Percentiles rank a stretch among this genome's conserved stretches.
phyloP scores from a whole-genome alignment of 2,113 vertebrate species.

The Cinclus cinclus region DNA sequence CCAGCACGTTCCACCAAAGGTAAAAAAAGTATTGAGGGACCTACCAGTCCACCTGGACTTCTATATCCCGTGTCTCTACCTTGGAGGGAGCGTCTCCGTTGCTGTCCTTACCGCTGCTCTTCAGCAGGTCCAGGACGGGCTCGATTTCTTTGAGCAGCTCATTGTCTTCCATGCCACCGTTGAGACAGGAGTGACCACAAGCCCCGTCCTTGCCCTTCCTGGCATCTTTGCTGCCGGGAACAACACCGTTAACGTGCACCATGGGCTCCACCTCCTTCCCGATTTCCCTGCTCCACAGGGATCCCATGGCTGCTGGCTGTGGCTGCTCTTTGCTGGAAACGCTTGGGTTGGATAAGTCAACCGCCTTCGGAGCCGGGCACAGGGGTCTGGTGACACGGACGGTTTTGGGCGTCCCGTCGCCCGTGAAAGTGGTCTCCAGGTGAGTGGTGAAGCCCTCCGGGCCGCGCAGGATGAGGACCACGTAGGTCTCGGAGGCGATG shows the following conservation, averaged over 20 bases:
- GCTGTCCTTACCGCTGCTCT: constrained; percentile 76
- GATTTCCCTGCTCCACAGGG: constrained; percentile 62
- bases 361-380: constrained; percentile 66
- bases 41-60: constrained; percentile 94
- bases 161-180: constrained; percentile 80
- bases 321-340: constrained; percentile 79
- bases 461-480: constrained; percentile 92
- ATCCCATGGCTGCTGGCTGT: constrained; percentile 66
- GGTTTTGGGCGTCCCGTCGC: constrained; percentile 91
- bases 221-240: constrained; percentile 10
- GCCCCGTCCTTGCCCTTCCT: constrained; percentile 65
- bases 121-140: constrained; percentile 88
- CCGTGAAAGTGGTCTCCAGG: constrained; percentile 91
- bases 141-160: constrained; percentile 92
- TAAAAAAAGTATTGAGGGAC: constrained; percentile 28
- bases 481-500: constrained; percentile 88
- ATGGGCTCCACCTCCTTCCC: constrained; percentile 48
- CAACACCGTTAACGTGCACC: constrained; percentile 67
- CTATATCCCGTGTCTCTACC: constrained; percentile 80
- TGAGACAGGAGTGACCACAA: constrained; percentile 67
- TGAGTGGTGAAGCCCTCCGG: constrained; percentile 96
- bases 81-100: constrained; percentile 76
- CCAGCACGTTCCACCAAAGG: neutral
- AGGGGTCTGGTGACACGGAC: constrained; percentile 88
- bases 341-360: constrained; percentile 78